Conservation (phyloP, 2,888 invertebrate species). For the Ormia ochracea region DNA sequence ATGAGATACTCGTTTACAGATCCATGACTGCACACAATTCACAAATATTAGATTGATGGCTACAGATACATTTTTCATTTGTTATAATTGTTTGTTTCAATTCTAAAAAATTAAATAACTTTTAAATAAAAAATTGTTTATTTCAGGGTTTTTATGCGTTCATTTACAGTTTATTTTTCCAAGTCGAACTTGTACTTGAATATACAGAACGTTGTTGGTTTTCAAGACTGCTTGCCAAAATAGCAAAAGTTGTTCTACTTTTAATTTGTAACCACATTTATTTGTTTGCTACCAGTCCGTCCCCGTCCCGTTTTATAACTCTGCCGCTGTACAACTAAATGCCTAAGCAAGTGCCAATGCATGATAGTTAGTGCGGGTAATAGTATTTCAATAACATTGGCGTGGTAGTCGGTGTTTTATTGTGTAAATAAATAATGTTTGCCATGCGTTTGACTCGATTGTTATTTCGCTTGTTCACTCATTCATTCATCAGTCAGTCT, state of each 20-base stretch:
- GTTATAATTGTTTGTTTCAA: conserved; percentile 41
- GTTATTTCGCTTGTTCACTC: conserved; percentile 28
- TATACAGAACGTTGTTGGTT: conserved; percentile 37
- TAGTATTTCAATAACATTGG: conserved; percentile 51
- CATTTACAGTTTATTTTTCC: conserved; percentile 13
- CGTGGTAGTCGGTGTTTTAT: conserved; percentile 13
- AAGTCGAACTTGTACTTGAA: conserved; percentile 42
- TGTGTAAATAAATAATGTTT: conserved; percentile 46
- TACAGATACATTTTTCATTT: conserved; percentile 39
- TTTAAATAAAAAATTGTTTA: conserved; percentile 47
- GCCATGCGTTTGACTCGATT: conserved; percentile 50
- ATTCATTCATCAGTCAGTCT: conserved; percentile 50
- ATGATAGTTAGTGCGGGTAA: conserved; percentile 15
- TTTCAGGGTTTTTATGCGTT: conserved; percentile 62
- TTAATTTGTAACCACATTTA: conserved; percentile 52
- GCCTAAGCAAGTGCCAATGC: conserved; percentile 37
- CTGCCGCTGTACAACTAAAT: neutral
- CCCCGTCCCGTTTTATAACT: conserved; percentile 8
- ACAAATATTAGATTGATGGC: conserved; percentile 36
- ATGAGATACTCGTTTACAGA: conserved; percentile 1
- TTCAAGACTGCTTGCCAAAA: conserved; percentile 54
- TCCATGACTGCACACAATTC: conserved; percentile 29
- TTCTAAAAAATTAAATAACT: conserved; percentile 31
- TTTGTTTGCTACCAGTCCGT: conserved; percentile 18
- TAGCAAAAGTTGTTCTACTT: conserved; percentile 62